Conservation (phyloP, 2,113 vertebrate genomes). For the Triplophysa dalaica region DNA sequence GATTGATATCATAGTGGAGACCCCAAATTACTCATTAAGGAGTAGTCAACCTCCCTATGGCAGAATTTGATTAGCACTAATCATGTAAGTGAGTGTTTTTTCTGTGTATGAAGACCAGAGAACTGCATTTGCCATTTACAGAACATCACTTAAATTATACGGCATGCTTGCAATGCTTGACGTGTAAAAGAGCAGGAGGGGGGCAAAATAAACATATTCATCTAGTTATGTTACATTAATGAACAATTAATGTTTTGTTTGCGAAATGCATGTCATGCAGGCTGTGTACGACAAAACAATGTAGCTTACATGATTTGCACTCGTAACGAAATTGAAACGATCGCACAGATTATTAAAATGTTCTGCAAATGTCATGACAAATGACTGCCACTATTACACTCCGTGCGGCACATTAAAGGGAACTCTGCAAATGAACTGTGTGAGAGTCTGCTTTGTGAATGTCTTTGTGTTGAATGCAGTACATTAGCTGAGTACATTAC, state of each 20-base stretch:
- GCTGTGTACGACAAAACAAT: not conserved
- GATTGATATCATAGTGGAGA: constrained; percentile 48
- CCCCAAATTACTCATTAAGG: constrained; percentile 45
- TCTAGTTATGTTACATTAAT: not conserved
- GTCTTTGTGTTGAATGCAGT: constrained; percentile 12
- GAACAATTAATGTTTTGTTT: not conserved
- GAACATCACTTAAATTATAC: constrained; percentile 4
- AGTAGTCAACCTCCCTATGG: constrained; percentile 38
- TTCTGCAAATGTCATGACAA: constrained; percentile 19
- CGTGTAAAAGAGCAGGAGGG: not conserved
- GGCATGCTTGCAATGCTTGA: not conserved
- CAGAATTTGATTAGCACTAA: constrained; percentile 50
- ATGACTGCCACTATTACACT: constrained; percentile 8
- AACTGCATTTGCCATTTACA: constrained; percentile 11
- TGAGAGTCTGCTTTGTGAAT: constrained; percentile 2
- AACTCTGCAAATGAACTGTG: constrained; percentile 29
- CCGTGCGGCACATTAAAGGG: not conserved
- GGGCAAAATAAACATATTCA: not conserved
- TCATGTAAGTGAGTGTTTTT: constrained; percentile 29
- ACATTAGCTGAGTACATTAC: constrained; percentile 25
- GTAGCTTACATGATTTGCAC: not conserved
- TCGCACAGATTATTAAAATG: not conserved
- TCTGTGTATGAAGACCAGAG: constrained; percentile 25
- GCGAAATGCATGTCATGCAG: not conserved
- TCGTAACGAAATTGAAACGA: not conserved